Conservation (phyloP, 2,797 vertebrate genomes). For the Oryzias dopingdopingensis region DNA sequence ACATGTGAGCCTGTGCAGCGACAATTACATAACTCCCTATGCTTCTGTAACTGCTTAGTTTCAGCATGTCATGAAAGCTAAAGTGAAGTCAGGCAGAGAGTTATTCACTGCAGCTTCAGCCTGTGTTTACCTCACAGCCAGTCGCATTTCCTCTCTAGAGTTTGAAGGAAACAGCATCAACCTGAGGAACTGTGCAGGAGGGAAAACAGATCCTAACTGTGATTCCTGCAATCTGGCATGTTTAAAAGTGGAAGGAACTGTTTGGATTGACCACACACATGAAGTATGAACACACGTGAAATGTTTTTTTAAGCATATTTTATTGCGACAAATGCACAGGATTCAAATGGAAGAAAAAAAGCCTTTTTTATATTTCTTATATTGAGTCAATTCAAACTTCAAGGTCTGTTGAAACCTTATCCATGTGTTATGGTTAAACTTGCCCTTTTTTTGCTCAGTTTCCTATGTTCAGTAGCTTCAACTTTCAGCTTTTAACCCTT, state of each 20-base stretch:
- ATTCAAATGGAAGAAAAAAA: conserved; percentile 2
- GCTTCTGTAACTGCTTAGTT: conserved; percentile 1
- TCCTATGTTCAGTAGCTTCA: conserved; percentile 20
- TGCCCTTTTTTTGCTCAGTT: conserved; percentile 11
- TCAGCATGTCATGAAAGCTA: conserved; percentile 30
- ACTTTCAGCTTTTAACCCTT: conserved; percentile 10
- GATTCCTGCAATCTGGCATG: conserved; percentile 19
- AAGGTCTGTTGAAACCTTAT: conserved; percentile 22
- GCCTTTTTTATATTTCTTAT: conserved; percentile 8
- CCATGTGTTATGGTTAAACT: conserved; percentile 16
- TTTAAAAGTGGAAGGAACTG: conserved; percentile 20
- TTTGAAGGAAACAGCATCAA: conserved; percentile 40
- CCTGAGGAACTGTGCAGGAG: conserved; percentile 36
- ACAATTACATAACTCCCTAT: conserved; percentile 11
- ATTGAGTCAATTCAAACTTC: conserved; percentile 13
- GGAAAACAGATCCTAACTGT: conserved; percentile 25
- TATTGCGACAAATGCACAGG: conserved; percentile 29
- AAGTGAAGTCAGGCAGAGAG: conserved; percentile 36
- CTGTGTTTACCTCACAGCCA: conserved; percentile 51
- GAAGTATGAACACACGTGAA: no score
- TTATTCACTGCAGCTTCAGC: conserved; percentile 35
- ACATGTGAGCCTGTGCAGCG: conserved; percentile 17
- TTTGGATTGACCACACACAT: conserved; percentile 23
- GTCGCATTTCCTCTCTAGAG: conserved; percentile 50
- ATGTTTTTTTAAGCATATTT: no score